Evolutionary conservation across 2,113 vertebrate species (phyloP).

Genomic region (Procavia capensis): DNA sequence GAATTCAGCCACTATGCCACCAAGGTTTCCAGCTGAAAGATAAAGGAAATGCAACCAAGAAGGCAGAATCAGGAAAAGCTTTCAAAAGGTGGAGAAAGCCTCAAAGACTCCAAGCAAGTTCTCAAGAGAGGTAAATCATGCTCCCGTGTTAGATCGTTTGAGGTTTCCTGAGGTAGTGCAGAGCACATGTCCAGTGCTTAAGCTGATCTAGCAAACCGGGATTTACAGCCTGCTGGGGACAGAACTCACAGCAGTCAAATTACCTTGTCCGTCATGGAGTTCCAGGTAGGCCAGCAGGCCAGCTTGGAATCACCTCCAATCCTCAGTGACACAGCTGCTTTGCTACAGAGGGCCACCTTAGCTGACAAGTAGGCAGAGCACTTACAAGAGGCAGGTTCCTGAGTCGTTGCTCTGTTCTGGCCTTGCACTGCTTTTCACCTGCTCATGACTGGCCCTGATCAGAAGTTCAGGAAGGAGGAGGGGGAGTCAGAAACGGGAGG

Average conservation of each 20-base stretch:
- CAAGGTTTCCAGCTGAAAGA: background rate
- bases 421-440: background rate
- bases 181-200: background rate
- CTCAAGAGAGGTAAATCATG: background rate
- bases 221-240: background rate
- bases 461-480: background rate
- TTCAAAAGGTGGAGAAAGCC: background rate
- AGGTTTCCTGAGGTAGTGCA: background rate
- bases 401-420: background rate
- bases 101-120: background rate
- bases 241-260: background rate
- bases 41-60: background rate
- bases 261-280: background rate
- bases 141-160: background rate
- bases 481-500: background rate
- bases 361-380: background rate
- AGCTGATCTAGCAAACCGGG: background rate
- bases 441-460: background rate
- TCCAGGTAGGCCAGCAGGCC: background rate
- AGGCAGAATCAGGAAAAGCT: background rate
- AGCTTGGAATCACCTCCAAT: background rate
- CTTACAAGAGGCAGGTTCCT: background rate
- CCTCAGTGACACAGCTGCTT: background rate
- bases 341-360: background rate
- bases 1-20: background rate